Percentiles rank a stretch among this genome's conserved stretches.
Conservation (phyloP, 2,888 invertebrate genomes). For the Trimorus sp. region DNA sequence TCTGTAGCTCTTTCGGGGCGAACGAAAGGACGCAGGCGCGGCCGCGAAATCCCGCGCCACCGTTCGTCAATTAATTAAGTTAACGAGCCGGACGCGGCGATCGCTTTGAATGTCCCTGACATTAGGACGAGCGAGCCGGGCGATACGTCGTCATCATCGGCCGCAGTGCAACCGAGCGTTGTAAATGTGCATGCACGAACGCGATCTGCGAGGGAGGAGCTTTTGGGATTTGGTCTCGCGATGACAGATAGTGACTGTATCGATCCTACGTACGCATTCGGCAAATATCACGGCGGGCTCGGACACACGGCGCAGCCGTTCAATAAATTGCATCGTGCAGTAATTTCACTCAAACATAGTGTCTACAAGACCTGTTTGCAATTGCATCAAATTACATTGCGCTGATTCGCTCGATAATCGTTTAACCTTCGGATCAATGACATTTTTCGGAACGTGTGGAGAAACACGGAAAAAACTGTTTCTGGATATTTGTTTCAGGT, state of each 20-base stretch:
- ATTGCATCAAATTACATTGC: slow-evolving; percentile 62
- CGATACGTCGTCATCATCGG: slow-evolving; percentile 58
- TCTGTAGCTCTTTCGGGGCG: slow-evolving; percentile 8
- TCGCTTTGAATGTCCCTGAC: slow-evolving; percentile 67
- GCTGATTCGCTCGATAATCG: slow-evolving; percentile 58
- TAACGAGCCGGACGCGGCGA: slow-evolving; percentile 72
- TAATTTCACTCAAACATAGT: slow-evolving; percentile 65
- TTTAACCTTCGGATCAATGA: slow-evolving; percentile 23
- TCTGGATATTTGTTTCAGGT: too few species aligned
- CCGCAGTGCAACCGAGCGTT: slow-evolving; percentile 43
- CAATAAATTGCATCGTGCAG: slow-evolving; percentile 65
- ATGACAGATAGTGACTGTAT: slow-evolving; percentile 66
- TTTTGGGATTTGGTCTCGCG: slow-evolving; percentile 60
- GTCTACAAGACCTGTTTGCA: slow-evolving; percentile 64
- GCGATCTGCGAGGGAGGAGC: slow-evolving; percentile 60
- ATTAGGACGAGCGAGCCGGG: slow-evolving; percentile 51
- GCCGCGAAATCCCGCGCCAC: slow-evolving; percentile 47
- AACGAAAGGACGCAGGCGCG: slow-evolving; percentile 58
- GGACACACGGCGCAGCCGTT: slow-evolving; percentile 55
- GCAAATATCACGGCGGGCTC: slow-evolving; percentile 62
- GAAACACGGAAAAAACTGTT: too few species aligned
- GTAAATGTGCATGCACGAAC: slow-evolving; percentile 57
- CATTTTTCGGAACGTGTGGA: too few species aligned
- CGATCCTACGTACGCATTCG: slow-evolving; percentile 59
- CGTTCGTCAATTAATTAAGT: slow-evolving; percentile 75